phyloP scores from a whole-genome alignment of 2,888 invertebrate species.

The Synanthedon vespiformis region DNA sequence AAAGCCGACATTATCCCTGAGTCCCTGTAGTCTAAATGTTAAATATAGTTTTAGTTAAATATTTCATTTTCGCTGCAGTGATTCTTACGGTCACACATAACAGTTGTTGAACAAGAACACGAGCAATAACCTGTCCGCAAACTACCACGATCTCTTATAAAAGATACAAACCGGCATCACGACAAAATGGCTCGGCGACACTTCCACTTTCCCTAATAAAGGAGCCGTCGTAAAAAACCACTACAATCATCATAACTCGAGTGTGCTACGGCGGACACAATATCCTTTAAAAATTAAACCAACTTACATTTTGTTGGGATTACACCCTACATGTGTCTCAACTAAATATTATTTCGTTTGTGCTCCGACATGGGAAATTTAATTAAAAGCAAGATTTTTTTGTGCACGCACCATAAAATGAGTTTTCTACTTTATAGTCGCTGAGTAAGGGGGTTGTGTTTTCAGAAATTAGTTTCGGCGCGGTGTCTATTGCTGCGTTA shows the following conservation, averaged over 20 bases:
- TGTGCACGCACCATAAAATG: constrained; percentile 43
- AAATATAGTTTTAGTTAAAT: no score
- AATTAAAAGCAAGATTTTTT: constrained; percentile 24
- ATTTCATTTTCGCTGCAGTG: no score
- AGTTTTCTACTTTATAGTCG: constrained; percentile 17
- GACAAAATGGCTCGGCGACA: constrained; percentile 34
- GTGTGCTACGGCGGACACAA: constrained; percentile 25
- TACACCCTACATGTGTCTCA: background rate
- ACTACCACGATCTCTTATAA: constrained; percentile 39
- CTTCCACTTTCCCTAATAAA: constrained; percentile 58
- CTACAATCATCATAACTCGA: constrained; percentile 65
- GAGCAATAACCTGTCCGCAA: constrained; percentile 43
- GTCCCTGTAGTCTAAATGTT: no score
- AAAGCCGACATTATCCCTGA: no score
- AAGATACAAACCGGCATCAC: constrained; percentile 42
- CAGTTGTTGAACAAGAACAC: constrained; percentile 31
- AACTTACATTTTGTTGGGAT: background rate
- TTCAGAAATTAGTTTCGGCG: constrained; percentile 30
- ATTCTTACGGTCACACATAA: no score
- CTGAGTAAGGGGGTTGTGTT: constrained; percentile 1
- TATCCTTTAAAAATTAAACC: constrained; percentile 49
- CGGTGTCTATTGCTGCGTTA: constrained; percentile 23
- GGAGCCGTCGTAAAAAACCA: constrained; percentile 55
- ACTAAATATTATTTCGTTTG: constrained; percentile 1
- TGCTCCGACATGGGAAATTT: constrained; percentile 17